Percentiles rank a stretch among this genome's conserved stretches.
Conservation (phyloP, 2,797 vertebrate species). For the Micromesistius poutassou region DNA sequence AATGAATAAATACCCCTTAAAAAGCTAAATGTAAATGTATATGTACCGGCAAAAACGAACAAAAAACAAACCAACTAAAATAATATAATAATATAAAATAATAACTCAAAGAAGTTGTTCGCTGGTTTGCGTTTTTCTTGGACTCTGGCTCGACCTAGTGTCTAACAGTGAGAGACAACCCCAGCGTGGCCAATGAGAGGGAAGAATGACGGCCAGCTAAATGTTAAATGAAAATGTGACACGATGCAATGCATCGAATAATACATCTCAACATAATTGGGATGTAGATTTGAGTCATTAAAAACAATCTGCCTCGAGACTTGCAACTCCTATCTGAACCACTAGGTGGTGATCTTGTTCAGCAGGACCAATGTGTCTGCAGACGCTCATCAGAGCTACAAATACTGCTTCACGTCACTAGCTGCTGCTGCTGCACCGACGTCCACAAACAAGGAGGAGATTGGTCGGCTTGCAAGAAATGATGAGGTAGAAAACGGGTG, state of each 20-base stretch:
- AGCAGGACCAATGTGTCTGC: conserved; percentile 1
- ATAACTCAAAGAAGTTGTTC: neutral
- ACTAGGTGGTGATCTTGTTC: conserved; percentile 32
- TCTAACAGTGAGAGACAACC: no score
- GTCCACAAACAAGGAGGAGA: neutral
- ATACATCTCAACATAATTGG: neutral
- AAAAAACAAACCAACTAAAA: neutral
- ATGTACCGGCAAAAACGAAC: neutral
- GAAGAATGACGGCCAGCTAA: conserved; percentile 12
- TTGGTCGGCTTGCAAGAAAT: neutral
- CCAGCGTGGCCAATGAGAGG: neutral
- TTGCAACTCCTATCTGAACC: conserved; percentile 29
- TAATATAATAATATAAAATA: no score
- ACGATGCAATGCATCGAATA: neutral
- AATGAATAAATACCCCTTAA: neutral
- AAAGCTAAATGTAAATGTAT: neutral
- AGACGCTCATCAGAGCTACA: neutral
- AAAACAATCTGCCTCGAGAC: conserved; percentile 1
- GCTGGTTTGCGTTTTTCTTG: neutral
- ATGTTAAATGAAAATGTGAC: neutral
- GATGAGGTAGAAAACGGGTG: neutral
- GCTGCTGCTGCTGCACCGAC: neutral
- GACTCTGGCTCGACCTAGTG: neutral
- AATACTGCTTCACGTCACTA: neutral
- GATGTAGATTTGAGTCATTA: neutral